phyloP scores from a whole-genome alignment of 2,113 vertebrate species.

The Thamnaconus septentrionalis region DNA sequence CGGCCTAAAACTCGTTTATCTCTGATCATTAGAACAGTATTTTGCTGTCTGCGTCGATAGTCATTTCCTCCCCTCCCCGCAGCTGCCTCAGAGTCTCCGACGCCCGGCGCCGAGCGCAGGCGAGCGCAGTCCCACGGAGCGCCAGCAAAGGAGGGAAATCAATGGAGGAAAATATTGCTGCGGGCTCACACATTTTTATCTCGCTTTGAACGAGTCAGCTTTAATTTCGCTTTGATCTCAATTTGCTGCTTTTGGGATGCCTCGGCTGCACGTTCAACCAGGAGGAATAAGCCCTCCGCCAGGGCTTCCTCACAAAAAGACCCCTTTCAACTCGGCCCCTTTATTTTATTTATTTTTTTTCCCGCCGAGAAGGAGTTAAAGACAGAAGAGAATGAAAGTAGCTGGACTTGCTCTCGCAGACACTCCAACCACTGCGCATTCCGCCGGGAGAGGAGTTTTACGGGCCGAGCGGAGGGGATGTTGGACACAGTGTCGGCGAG shows the following conservation, averaged over 20 bases:
- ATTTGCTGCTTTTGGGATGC: conserved; percentile 78
- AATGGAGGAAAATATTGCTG: conserved; percentile 79
- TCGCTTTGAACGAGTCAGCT: conserved; percentile 82
- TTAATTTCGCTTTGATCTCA: conserved; percentile 85
- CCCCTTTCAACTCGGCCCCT: conserved; percentile 56
- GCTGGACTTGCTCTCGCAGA: too few species aligned
- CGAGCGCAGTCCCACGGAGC: conserved; percentile 63
- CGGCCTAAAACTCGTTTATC: conserved; percentile 52
- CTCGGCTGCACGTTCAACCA: conserved; percentile 70
- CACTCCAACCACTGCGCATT: conserved; percentile 49
- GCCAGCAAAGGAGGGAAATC: conserved; percentile 75
- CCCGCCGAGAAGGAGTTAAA: conserved; percentile 49
- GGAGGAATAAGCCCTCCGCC: conserved; percentile 67
- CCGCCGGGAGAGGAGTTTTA: conserved; percentile 46
- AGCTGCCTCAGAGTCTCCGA: conserved; percentile 56
- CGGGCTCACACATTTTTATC: conserved; percentile 80
- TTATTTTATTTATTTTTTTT: conserved; percentile 35
- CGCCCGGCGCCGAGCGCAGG: conserved; percentile 49
- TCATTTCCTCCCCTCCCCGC: conserved; percentile 61
- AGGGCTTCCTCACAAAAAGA: conserved; percentile 63
- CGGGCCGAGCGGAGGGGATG: conserved; percentile 48
- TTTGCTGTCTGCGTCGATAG: conserved; percentile 67
- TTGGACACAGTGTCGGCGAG: conserved; percentile 60
- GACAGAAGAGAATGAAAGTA: conserved; percentile 12
- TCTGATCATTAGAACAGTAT: conserved; percentile 59